phyloP scores from a whole-genome alignment of 2,888 invertebrate genomes.

The Neoaliturus tenellus region DNA sequence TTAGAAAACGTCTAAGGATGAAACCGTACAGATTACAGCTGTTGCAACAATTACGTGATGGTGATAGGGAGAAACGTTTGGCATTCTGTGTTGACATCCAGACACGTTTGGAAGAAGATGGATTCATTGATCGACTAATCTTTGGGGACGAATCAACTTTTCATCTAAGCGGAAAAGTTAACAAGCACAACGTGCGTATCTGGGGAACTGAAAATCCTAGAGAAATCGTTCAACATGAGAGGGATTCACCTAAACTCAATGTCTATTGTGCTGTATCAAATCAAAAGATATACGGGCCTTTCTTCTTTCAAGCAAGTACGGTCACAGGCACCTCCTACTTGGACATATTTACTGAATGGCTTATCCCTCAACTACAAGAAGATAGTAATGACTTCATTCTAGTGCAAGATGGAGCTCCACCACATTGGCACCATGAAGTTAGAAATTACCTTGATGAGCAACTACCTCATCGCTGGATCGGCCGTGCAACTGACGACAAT shows the following conservation, averaged over 20 bases:
- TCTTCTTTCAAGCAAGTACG: too few species aligned
- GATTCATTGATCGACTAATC: conserved; percentile 24
- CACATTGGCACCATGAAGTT: conserved; percentile 37
- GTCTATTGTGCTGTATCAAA: too few species aligned
- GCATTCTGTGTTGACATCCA: conserved; percentile 27
- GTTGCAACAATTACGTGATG: conserved; percentile 22
- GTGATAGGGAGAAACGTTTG: conserved; percentile 15
- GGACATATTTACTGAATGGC: conserved; percentile 51
- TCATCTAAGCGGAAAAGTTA: neutral
- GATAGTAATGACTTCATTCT: conserved; percentile 52
- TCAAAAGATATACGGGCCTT: too few species aligned
- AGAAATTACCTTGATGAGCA: conserved; percentile 28
- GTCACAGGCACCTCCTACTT: too few species aligned
- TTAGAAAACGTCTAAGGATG: conserved; percentile 22
- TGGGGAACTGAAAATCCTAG: too few species aligned
- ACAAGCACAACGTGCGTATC: conserved; percentile 13
- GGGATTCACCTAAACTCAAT: too few species aligned
- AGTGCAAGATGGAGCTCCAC: conserved; percentile 54
- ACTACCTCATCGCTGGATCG: conserved; percentile 19
- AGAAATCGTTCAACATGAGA: too few species aligned
- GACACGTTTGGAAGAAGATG: conserved; percentile 29
- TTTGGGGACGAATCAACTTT: conserved; percentile 19
- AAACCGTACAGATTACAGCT: neutral
- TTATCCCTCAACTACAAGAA: conserved; percentile 51
- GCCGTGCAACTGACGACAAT: too few species aligned